Evolutionary conservation across 2,113 vertebrate genomes (phyloP).

Genomic region (Jaculus jaculus): DNA sequence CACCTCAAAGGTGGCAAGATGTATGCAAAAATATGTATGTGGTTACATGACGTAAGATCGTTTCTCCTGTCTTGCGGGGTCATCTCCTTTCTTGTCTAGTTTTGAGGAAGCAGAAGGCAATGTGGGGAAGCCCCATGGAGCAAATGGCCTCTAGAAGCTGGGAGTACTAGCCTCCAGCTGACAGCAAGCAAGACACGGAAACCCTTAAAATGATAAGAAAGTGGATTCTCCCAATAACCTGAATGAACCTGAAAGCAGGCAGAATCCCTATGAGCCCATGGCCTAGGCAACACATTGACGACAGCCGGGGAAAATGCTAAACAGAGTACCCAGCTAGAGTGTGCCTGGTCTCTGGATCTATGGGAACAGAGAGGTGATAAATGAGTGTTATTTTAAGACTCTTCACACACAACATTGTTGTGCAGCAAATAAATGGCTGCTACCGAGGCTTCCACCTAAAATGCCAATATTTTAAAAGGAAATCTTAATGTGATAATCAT

Average conservation of each 20-base stretch:
- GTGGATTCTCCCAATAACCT: background rate
- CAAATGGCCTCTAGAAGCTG: background rate
- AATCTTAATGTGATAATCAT: background rate
- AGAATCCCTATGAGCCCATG: background rate
- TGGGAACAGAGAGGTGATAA: background rate
- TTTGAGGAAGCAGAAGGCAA: background rate
- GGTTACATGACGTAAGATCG: background rate
- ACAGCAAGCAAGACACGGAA: constrained; percentile 3
- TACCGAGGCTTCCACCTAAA: background rate
- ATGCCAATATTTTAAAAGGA: background rate
- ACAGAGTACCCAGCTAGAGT: background rate
- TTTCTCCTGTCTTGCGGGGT: background rate
- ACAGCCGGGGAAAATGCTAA: background rate
- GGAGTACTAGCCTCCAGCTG: background rate
- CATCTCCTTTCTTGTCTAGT: background rate
- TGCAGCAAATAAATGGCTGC: background rate
- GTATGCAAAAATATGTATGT: background rate
- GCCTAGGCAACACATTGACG: background rate
- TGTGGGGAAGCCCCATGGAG: background rate
- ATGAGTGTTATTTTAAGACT: background rate
- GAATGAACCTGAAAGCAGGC: background rate
- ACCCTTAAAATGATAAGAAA: background rate
- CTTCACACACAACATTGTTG: background rate
- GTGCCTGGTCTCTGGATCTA: background rate
- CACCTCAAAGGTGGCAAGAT: background rate